A percentile compares a stretch with the other conserved stretches of the same genome.
Conservation (phyloP, 2,113 vertebrate species). For the Mohoua ochrocephala region DNA sequence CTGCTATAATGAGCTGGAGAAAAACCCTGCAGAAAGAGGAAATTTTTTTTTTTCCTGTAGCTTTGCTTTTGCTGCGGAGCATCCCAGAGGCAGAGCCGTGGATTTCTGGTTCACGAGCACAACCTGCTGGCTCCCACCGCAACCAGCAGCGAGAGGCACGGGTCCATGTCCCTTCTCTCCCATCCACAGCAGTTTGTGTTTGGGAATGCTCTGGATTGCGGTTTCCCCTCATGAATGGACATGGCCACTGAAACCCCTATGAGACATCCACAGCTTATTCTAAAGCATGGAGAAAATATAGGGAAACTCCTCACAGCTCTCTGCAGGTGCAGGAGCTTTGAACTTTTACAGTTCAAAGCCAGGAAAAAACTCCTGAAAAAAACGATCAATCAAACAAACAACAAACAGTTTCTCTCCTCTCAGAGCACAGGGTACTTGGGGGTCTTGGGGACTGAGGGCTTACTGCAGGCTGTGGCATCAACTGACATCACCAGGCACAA, state of each 20-base stretch:
- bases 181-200: rapidly evolving
- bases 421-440: too few relatives aligned
- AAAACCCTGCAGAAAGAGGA: background rate
- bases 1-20: background rate
- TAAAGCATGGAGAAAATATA: rapidly evolving
- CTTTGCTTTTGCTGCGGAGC: background rate
- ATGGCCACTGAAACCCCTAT: background rate
- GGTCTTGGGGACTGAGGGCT: background rate
- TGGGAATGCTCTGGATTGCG: background rate
- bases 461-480: background rate
- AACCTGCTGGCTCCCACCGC: constrained; percentile 20
- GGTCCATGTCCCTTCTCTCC: background rate
- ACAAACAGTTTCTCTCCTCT: background rate
- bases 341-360: background rate
- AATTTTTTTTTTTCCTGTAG: background rate
- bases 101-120: constrained; percentile 46
- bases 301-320: background rate
- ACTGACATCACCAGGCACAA: background rate
- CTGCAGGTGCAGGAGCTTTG: background rate
- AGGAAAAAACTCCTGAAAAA: background rate
- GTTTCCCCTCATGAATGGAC: background rate
- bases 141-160: background rate
- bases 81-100: background rate
- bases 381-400: too few relatives aligned
- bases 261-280: background rate